phyloP scores from a whole-genome alignment of 2,113 vertebrate species.

The Calypte anna region DNA sequence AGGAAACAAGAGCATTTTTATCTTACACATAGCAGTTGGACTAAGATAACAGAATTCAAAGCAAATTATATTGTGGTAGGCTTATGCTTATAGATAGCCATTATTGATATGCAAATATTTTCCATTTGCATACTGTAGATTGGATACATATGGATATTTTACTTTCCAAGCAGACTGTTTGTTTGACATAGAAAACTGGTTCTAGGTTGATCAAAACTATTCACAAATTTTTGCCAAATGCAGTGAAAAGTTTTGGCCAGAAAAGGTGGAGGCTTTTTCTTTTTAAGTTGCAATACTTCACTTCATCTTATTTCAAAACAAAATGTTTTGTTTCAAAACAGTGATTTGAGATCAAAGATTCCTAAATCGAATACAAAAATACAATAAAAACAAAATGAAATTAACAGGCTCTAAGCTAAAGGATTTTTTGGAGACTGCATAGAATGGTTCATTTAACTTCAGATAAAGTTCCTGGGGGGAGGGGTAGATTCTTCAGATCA shows the following conservation, averaged over 20 bases:
- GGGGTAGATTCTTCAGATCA: background rate
- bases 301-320: constrained; percentile 49
- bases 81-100: background rate
- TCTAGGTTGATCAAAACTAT: constrained; percentile 17
- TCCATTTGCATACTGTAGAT: background rate
- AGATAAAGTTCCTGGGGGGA: background rate
- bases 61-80: background rate
- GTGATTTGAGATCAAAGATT: constrained; percentile 57
- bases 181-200: background rate
- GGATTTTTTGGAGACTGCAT: constrained; percentile 9
- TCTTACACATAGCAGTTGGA: background rate
- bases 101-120: background rate
- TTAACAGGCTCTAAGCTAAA: constrained; percentile 13
- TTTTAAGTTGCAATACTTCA: constrained; percentile 36
- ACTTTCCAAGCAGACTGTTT: background rate
- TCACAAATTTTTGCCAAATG: background rate
- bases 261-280: background rate
- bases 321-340: constrained; percentile 58
- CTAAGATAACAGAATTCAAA: background rate
- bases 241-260: background rate
- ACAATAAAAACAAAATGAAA: constrained; percentile 44
- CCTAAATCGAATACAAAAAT: constrained; percentile 17
- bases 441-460: constrained; percentile 41
- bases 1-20: background rate
- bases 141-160: background rate